Evolutionary conservation across 2,888 invertebrate genomes (phyloP).

Genomic region (Diachrysia chrysitis): DNA sequence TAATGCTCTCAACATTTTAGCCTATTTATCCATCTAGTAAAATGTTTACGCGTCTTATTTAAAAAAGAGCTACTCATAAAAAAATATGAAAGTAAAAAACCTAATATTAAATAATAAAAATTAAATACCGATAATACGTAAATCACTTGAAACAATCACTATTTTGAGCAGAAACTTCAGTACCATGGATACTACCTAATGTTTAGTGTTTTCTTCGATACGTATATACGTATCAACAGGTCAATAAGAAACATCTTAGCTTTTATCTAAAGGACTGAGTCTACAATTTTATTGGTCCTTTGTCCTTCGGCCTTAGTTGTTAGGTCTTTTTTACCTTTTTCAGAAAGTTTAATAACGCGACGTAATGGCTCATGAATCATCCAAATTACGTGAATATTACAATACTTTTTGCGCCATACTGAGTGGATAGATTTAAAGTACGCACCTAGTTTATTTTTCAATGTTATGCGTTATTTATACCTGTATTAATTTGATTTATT

Average conservation of each 20-base stretch:
- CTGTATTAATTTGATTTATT: slow-evolving; percentile 51
- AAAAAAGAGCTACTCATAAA: too few species aligned
- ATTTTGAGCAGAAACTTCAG: background rate
- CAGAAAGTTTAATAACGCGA: slow-evolving; percentile 73
- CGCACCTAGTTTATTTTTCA: slow-evolving; percentile 58
- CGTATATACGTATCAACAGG: background rate
- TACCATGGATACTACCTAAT: background rate
- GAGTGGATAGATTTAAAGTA: slow-evolving; percentile 70
- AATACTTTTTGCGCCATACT: slow-evolving; percentile 68
- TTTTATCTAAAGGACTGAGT: slow-evolving; percentile 42
- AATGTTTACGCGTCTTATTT: too few species aligned
- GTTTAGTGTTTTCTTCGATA: slow-evolving; percentile 4
- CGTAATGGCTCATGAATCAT: slow-evolving; percentile 80
- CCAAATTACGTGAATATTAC: slow-evolving; percentile 77
- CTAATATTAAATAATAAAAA: background rate
- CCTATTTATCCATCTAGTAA: too few species aligned
- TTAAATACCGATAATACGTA: background rate
- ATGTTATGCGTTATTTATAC: slow-evolving; percentile 46
- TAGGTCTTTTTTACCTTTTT: slow-evolving; percentile 62
- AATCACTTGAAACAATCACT: slow-evolving; percentile 4
- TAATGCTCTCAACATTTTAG: too few species aligned
- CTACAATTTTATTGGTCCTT: slow-evolving; percentile 55
- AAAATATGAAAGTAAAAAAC: too few species aligned
- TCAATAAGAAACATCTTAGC: slow-evolving; percentile 19
- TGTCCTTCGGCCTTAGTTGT: slow-evolving; percentile 29